Base-by-base conservation (phyloP, 2,113 vertebrate genomes). In the Prunella himalayana region DNA sequence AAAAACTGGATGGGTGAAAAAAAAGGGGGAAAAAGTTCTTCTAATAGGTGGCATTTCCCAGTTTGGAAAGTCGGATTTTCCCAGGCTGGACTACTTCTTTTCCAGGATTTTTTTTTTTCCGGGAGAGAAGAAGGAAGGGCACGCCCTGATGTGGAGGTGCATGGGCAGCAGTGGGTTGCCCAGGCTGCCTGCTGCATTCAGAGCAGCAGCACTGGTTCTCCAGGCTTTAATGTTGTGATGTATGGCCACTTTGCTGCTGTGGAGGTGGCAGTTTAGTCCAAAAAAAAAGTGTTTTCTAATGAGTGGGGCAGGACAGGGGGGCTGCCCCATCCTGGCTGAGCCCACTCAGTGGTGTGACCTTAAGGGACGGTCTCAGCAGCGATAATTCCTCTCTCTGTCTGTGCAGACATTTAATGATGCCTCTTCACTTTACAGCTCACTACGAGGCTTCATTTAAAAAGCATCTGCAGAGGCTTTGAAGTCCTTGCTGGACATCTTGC, bases 1-100 rank as follows among this genome's bases (percentile, higher is more conserved):
- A 2, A 70, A 87, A 94, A 50, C 11, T n/a, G 41, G 47, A 81
- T 90, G 86, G 82, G 88, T 88, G 90, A 92, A 78, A 75, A 91
- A 17, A n/a, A 2, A 3, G 28, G 2, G 4, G 3, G 2, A 14
- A 47, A 79, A 75, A 82, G 69, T 94, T 95, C 56, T 65, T 61
- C n/a, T 6, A 5, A 49, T 68, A 83, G 54, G 51, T 82, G 82
- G 24, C 42, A 21, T 59, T 86, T 86, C 15, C 12, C 39, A 59
- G 11, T 59, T 86, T 3, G 1, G 41, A 86, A 65, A 41, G 14
- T 33, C 16, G 8, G 30, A 16, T 88, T 70, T 90, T 81, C 33
- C 27, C 19, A 54, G 51, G 39, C 28, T 2, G 1, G 42, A 31
- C 7, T 33, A 8, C 22, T 73, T 82, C 5, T 73, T 85, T 76